Evolutionary conservation across 2,113 vertebrate species (phyloP).

Genomic region (Naja naja): DNA sequence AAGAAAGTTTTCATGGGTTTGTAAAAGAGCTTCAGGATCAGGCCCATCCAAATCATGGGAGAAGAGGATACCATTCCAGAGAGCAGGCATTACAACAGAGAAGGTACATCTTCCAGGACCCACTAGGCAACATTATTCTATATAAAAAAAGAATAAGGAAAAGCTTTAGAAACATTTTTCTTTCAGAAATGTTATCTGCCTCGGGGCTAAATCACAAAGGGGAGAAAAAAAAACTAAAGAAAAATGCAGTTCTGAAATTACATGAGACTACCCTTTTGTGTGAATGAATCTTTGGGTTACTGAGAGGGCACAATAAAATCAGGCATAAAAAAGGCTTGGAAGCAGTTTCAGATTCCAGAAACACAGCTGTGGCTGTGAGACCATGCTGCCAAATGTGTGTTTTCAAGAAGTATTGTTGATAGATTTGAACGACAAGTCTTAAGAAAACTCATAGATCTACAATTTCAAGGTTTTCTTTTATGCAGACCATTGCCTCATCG

Average conservation of each 20-base stretch:
- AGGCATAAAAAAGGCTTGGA: conserved; percentile 16
- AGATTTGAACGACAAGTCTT: background rate
- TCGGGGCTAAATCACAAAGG: background rate
- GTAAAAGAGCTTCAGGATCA: background rate
- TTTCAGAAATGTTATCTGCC: background rate
- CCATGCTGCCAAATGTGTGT: accelerated
- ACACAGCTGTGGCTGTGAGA: background rate
- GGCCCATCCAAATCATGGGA: background rate
- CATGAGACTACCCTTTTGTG: background rate
- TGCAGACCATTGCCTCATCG: background rate
- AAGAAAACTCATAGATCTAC: background rate
- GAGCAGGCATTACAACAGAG: background rate
- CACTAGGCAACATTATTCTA: background rate
- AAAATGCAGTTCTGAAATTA: background rate
- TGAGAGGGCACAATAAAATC: background rate
- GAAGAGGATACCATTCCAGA: background rate
- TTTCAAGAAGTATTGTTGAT: background rate
- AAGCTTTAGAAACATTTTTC: background rate
- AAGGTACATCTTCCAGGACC: background rate
- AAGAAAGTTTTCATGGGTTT: background rate
- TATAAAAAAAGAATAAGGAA: background rate
- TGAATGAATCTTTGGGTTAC: conserved; percentile 15
- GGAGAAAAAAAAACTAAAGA: background rate
- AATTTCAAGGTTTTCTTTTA: background rate
- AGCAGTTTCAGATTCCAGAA: background rate